Base-by-base conservation (phyloP, 1,140 invertebrate genomes). In the Trachymyrmex cornetzi region DNA sequence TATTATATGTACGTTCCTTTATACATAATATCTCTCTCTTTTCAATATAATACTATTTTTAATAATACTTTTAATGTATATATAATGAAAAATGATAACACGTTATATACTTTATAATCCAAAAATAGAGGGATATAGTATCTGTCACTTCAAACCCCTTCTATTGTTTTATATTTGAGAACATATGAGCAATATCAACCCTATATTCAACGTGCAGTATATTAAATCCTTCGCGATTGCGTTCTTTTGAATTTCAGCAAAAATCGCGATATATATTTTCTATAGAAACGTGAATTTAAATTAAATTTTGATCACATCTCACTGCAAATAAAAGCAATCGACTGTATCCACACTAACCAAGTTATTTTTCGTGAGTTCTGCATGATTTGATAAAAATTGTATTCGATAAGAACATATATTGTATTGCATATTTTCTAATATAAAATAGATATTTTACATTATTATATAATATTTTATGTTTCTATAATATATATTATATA, bases 251-350 rank as follows among this genome's bases (percentile, higher is more conserved):
- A 82, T 82, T 82, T 82, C 38, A 44, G 9, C 9, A 34, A 59
- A 82, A 82, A 82, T 57, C 53, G 24, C 12, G 34, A 30, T 59
- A 72, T 71, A 72, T 74, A 48, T 72, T 82, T 72, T 59, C 38
- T 30, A 74, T 74, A 61, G 77, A 34, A 61, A 75, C 6, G 22
- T 59, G 55, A 75, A 69, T 30, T 81, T 74, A 82, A 82, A 82
- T 82, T 72, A 82, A 82, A 81, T 81, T 81, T 81, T 81, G 30
- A 81, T 55, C 64, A 81, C 14, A 81, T 81, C 30, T 81, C 64
- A 38, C 61, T 81, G 30, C 14, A 81, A 71, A 71, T 24, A 81
- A 71, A 81, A 72, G 24, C 66, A 72, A 72, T 82, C 24, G 67
- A 44, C 1, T 16, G 34, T 72, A 66, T 57, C 50, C 6, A n/a